These are phyloP conservation scores for Garra rufa DNA, from an alignment of 2,113 vertebrate species.

Conservation along the genomic window DNA sequence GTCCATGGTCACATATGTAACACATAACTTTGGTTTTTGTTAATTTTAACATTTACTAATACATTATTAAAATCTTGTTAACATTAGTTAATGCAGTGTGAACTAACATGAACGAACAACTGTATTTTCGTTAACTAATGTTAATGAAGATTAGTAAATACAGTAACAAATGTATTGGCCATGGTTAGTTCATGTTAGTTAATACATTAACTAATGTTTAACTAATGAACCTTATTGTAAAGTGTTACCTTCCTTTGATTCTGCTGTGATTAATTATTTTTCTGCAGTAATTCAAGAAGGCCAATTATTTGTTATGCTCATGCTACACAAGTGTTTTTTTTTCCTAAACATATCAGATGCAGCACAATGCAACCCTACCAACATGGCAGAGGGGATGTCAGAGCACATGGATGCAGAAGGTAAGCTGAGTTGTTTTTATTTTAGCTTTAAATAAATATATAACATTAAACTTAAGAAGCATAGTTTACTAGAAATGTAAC, in stretches of 20 bases:
- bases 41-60: too few species aligned
- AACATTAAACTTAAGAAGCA: background rate
- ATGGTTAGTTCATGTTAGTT: too few species aligned
- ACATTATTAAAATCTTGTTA: too few species aligned
- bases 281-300: background rate
- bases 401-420: background rate
- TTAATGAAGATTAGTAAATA: too few species aligned
- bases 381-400: background rate
- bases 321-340: background rate
- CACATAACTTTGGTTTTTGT: too few species aligned
- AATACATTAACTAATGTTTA: background rate
- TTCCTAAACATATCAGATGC: background rate
- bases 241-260: background rate
- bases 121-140: too few species aligned
- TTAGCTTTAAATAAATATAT: background rate
- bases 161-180: too few species aligned
- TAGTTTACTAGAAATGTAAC: constrained; percentile 14
- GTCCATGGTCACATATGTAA: too few species aligned
- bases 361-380: background rate
- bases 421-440: background rate
- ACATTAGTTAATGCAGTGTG: too few species aligned
- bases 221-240: background rate
- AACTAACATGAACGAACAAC: too few species aligned
- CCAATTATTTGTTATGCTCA: background rate
- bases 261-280: background rate